Conservation (phyloP, 2,113 vertebrate species). For the Amphiprion ocellaris region DNA sequence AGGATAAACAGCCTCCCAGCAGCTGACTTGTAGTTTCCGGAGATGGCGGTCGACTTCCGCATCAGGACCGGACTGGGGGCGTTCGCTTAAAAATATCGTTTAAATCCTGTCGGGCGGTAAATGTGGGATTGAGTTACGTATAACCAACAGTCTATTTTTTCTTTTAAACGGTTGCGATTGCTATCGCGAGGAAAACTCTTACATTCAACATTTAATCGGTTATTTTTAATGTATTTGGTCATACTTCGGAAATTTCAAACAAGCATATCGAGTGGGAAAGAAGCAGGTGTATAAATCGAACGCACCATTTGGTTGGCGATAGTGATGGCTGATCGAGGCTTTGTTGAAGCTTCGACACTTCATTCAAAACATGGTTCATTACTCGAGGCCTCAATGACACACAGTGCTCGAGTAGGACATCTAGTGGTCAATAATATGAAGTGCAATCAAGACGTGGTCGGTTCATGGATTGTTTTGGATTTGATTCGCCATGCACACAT, state of each 20-base stretch:
- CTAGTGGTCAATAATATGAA: too few relatives aligned
- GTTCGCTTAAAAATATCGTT: background rate
- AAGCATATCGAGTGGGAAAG: fast-evolving
- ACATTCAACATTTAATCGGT: too few relatives aligned
- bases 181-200: too few relatives aligned
- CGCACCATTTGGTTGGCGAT: background rate
- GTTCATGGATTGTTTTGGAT: too few relatives aligned
- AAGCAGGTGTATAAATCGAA: background rate
- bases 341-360: too few relatives aligned
- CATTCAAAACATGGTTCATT: too few relatives aligned
- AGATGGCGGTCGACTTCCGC: constrained; percentile 18
- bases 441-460: too few relatives aligned
- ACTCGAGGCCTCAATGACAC: too few relatives aligned
- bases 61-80: background rate
- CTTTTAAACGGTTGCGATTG: too few relatives aligned
- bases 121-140: background rate
- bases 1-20: constrained; percentile 62
- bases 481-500: too few relatives aligned
- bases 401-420: too few relatives aligned
- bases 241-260: background rate
- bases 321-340: too few relatives aligned
- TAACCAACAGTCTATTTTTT: background rate
- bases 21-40: constrained; percentile 73
- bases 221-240: background rate
- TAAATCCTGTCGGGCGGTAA: background rate